Conservation (phyloP, 1,140 invertebrate species). For the Tetraneura akinire region DNA sequence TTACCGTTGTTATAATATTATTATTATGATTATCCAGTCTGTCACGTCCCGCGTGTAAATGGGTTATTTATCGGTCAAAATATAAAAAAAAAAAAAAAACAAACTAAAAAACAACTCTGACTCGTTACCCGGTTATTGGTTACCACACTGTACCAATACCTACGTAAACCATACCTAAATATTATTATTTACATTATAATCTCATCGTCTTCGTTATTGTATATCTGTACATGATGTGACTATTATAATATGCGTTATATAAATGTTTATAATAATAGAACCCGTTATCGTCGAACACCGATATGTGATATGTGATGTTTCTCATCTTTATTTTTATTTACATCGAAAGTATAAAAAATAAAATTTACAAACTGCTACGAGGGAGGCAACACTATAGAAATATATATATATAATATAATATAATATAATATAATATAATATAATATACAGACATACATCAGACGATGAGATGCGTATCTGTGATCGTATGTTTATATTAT, state of each 20-base stretch:
- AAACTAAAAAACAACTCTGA: constrained; percentile 29
- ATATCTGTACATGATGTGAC: too few relatives aligned
- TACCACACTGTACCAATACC: too few relatives aligned
- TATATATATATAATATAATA: too few relatives aligned
- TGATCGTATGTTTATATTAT: neutral
- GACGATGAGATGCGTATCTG: neutral
- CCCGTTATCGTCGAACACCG: neutral
- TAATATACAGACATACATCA: too few relatives aligned
- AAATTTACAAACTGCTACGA: neutral
- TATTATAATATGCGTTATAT: too few relatives aligned
- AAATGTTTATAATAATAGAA: too few relatives aligned
- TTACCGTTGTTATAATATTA: constrained; percentile 14
- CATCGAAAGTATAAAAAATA: neutral
- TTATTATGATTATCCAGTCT: constrained; percentile 3
- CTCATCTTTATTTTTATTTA: neutral
- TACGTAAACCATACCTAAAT: too few relatives aligned
- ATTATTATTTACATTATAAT: constrained; percentile 11
- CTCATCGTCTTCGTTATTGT: neutral
- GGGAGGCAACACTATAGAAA: neutral
- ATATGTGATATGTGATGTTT: neutral
- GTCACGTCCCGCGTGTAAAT: constrained; percentile 44
- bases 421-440: too few relatives aligned
- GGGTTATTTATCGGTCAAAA: constrained; percentile 43
- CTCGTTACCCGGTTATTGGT: constrained; percentile 20
- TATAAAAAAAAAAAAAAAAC: constrained; percentile 1